Evolutionary conservation across 2,888 invertebrate genomes (phyloP).

Genomic region (Xanthia togata): DNA sequence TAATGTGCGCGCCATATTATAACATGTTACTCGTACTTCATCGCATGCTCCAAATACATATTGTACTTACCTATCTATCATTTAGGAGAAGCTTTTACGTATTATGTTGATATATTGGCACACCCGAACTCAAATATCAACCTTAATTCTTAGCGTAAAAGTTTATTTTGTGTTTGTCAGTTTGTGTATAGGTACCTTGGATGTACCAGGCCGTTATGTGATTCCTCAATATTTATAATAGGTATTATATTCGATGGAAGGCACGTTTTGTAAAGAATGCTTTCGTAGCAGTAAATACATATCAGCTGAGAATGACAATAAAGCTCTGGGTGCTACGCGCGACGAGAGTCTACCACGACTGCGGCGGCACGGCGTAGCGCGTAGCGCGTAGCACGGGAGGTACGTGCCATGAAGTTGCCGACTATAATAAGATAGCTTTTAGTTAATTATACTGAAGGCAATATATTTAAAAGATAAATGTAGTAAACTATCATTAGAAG

Average conservation of each 20-base stretch:
- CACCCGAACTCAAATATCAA: constrained; percentile 1
- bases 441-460: not conserved
- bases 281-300: constrained; percentile 16
- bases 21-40: not conserved
- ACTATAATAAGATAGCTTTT: not conserved
- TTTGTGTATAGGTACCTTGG: not conserved
- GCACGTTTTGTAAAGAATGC: not conserved
- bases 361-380: constrained; percentile 50
- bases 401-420: not conserved
- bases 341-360: constrained; percentile 20
- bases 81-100: constrained; percentile 28
- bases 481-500: not conserved
- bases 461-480: not conserved
- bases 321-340: constrained; percentile 20
- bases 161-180: constrained; percentile 7
- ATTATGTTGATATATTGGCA: constrained; percentile 14
- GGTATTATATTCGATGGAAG: constrained; percentile 12
- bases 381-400: constrained; percentile 30
- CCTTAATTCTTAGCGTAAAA: not conserved
- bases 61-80: constrained; percentile 8
- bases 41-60: not conserved
- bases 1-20: not conserved
- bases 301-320: not conserved
- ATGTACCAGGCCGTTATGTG: constrained; percentile 19
- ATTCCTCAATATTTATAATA: constrained; percentile 32